phyloP scores from a whole-genome alignment of 2,888 invertebrate genomes.

The Erebia ligea region DNA sequence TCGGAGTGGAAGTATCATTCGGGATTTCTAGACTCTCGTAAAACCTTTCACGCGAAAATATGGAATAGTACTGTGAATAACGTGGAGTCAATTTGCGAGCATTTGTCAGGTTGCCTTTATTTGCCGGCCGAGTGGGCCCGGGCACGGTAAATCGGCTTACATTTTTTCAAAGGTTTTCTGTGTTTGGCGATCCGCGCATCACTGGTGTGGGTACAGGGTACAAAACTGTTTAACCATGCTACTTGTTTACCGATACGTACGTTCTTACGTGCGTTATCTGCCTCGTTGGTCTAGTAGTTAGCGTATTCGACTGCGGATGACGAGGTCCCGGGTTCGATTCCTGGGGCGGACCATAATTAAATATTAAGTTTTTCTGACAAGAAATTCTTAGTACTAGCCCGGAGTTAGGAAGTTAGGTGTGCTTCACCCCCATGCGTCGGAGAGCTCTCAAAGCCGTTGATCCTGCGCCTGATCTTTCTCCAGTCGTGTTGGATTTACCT shows the following conservation, averaged over 20 bases:
- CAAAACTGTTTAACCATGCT: conserved; percentile 68
- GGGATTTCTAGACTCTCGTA: conserved; percentile 1
- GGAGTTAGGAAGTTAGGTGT: no score
- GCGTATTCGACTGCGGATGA: no score
- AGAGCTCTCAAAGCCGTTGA: no score
- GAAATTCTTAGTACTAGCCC: no score
- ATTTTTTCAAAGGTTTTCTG: conserved; percentile 79
- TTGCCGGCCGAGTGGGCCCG: conserved; percentile 75
- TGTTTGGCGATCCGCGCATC: conserved; percentile 75
- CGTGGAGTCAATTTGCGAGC: conserved; percentile 80
- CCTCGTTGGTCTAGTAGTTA: background rate
- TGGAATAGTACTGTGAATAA: conserved; percentile 64
- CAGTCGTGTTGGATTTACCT: no score
- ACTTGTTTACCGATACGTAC: conserved; percentile 50
- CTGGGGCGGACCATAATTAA: no score
- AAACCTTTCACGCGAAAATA: background rate
- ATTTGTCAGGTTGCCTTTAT: conserved; percentile 82
- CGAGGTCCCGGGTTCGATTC: no score
- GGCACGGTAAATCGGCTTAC: conserved; percentile 80
- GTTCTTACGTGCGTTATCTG: background rate
- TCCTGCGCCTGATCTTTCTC: no score
- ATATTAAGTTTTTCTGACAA: no score
- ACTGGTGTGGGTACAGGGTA: conserved; percentile 59
- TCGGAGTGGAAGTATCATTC: background rate
- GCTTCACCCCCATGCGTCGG: no score